phyloP scores from a whole-genome alignment of 2,888 invertebrate genomes.

The Opisthograptis luteolata region DNA sequence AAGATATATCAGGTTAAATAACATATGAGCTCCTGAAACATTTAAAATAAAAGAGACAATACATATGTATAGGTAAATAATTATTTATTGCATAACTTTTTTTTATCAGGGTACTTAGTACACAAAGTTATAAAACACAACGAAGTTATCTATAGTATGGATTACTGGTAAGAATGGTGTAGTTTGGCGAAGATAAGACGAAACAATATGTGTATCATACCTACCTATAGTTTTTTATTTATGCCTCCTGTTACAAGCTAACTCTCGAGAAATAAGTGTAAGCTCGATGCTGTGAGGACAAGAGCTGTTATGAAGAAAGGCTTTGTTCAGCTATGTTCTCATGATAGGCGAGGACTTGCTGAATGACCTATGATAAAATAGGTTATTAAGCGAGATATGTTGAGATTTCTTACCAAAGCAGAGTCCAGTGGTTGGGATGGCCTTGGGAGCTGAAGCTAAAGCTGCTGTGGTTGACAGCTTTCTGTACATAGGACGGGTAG shows the following conservation, averaged over 20 bases:
- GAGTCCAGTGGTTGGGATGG: slow-evolving; percentile 68
- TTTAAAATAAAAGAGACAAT: not conserved
- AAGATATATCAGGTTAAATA: too few species aligned
- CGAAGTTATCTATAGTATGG: too few species aligned
- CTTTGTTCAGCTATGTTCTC: too few species aligned
- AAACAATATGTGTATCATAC: too few species aligned
- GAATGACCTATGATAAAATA: not conserved
- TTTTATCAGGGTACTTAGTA: not conserved
- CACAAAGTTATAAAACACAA: not conserved
- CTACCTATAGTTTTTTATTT: too few species aligned
- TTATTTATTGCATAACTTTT: not conserved
- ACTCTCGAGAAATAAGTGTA: too few species aligned
- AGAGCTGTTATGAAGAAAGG: too few species aligned
- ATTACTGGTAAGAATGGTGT: too few species aligned
- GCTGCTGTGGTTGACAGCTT: slow-evolving; percentile 65
- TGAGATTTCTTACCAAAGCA: slow-evolving; percentile 61
- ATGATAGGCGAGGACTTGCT: too few species aligned
- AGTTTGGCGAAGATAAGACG: too few species aligned
- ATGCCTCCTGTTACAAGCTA: too few species aligned
- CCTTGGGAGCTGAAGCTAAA: slow-evolving; percentile 59
- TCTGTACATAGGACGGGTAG: slow-evolving; percentile 65
- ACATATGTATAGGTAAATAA: not conserved
- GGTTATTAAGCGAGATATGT: not conserved
- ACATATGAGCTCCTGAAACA: not conserved
- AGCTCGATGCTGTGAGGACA: too few species aligned